Percentiles rank a stretch among this genome's conserved stretches.
Conservation (phyloP, 2,888 invertebrate species). For the Thera obeliscata region DNA sequence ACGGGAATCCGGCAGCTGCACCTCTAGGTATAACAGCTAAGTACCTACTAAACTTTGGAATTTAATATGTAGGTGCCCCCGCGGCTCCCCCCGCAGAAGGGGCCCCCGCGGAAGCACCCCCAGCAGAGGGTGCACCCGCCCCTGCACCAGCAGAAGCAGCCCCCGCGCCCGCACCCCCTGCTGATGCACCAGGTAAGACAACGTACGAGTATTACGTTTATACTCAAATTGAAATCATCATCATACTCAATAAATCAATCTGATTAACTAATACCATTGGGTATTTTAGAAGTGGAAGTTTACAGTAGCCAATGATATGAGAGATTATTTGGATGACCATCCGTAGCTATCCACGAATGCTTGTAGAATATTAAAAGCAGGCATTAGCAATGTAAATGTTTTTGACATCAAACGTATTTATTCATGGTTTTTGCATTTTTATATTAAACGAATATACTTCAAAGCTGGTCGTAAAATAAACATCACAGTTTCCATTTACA, state of each 20-base stretch:
- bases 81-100: slow-evolving; percentile 31
- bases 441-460: slow-evolving; percentile 1
- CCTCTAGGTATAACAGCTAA: slow-evolving; percentile 34
- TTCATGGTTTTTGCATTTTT: background rate
- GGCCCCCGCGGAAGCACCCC: slow-evolving; percentile 41
- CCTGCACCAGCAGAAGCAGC: slow-evolving; percentile 36
- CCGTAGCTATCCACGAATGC: no score
- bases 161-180: slow-evolving; percentile 15
- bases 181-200: slow-evolving; percentile 21
- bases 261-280: no score
- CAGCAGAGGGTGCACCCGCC: slow-evolving; percentile 54
- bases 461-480: slow-evolving; percentile 3
- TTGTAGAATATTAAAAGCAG: no score
- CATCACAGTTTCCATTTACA: slow-evolving; percentile 4
- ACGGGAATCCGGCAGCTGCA: slow-evolving; percentile 42
- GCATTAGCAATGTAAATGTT: background rate
- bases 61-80: slow-evolving; percentile 29
- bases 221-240: no score
- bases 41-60: background rate
- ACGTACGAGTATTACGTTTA: background rate
- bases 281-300: no score
- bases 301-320: no score
- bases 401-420: background rate
- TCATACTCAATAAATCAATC: no score
- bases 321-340: no score